Conservation (phyloP, 1,140 invertebrate genomes). For the Drosophila littoralis region DNA sequence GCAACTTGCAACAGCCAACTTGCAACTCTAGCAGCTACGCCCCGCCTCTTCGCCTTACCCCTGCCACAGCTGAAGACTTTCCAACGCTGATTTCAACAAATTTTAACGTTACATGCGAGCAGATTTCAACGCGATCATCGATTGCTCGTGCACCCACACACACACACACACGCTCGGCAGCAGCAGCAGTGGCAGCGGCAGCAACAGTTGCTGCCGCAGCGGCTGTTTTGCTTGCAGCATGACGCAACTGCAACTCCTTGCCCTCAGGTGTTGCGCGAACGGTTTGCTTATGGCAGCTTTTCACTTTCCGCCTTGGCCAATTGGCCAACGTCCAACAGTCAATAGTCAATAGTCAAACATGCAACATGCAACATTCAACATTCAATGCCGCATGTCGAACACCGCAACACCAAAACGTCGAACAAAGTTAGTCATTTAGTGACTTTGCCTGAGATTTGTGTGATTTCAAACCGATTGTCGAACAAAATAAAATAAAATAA, state of each 20-base stretch:
- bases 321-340: slow-evolving; percentile 61
- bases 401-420: slow-evolving; percentile 31
- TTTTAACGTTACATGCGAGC: slow-evolving; percentile 82
- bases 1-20: slow-evolving; percentile 2
- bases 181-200: not conserved
- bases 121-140: slow-evolving; percentile 81
- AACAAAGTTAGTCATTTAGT: slow-evolving; percentile 70
- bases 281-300: slow-evolving; percentile 59
- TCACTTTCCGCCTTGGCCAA: slow-evolving; percentile 53
- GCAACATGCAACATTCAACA: slow-evolving; percentile 48
- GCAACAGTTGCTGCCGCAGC: slow-evolving; percentile 38
- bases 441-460: slow-evolving; percentile 55
- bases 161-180: slow-evolving; percentile 30
- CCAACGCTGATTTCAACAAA: slow-evolving; percentile 62
- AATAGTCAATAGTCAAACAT: slow-evolving; percentile 49
- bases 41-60: slow-evolving; percentile 6
- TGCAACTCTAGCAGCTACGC: not conserved
- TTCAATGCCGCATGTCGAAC: slow-evolving; percentile 55
- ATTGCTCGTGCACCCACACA: slow-evolving; percentile 73
- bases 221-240: slow-evolving; percentile 43
- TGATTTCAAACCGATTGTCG: slow-evolving; percentile 61
- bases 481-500: slow-evolving; percentile 17
- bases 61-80: slow-evolving; percentile 39
- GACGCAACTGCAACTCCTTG: slow-evolving; percentile 66
- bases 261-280: slow-evolving; percentile 69